Conservation (phyloP, 2,113 vertebrate genomes). For the Pterocles gutturalis region DNA sequence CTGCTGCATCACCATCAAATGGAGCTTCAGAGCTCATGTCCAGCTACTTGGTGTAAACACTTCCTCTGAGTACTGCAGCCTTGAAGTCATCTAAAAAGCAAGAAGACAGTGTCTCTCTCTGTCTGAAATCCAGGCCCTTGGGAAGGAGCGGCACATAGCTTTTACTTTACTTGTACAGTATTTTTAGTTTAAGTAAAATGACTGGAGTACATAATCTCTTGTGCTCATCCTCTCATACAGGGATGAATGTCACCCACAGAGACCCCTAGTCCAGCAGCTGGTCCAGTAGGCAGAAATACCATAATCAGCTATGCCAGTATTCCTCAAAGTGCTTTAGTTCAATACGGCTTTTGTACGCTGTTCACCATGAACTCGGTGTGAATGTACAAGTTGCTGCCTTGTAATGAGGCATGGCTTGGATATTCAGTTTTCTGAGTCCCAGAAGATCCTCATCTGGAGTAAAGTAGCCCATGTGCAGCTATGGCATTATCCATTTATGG, state of each 20-base stretch:
- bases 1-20: background rate
- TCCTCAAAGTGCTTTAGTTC: background rate
- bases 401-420: background rate
- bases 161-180: background rate
- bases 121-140: background rate
- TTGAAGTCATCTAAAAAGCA: background rate
- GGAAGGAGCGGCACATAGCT: background rate
- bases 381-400: background rate
- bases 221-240: background rate
- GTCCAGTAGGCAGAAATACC: background rate
- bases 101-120: background rate
- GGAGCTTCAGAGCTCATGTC: background rate
- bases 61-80: background rate
- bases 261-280: background rate
- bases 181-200: background rate
- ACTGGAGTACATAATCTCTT: background rate
- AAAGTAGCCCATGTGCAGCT: background rate
- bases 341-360: background rate
- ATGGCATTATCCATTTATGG: rapidly evolving
- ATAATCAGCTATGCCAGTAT: background rate
- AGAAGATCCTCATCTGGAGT: background rate
- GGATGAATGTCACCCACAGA: background rate
- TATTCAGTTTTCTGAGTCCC: background rate
- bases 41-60: background rate
- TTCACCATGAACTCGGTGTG: background rate